These are phyloP conservation scores for Hermetia illucens DNA, from an alignment of 1,140 invertebrate species.

Conservation along the genomic window DNA sequence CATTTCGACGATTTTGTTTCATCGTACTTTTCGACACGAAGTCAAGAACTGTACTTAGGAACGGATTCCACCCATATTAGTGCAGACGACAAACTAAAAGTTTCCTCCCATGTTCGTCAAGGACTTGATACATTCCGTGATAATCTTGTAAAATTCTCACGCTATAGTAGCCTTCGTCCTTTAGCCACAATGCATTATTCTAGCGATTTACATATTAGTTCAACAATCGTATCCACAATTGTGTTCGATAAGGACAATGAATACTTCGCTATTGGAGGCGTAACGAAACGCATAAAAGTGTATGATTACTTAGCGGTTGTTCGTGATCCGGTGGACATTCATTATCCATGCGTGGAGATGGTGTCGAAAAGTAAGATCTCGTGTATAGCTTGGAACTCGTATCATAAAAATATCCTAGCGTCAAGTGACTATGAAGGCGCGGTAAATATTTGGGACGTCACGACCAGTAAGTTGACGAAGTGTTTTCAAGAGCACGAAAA, in stretches of 20 bases:
- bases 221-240: slow-evolving; percentile 91
- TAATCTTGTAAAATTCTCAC: slow-evolving; percentile 78
- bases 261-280: slow-evolving; percentile 91
- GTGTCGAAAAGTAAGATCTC: slow-evolving; percentile 89
- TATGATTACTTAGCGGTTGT: slow-evolving; percentile 83
- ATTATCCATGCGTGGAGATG: slow-evolving; percentile 90
- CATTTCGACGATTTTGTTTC: slow-evolving; percentile 86
- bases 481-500: slow-evolving; percentile 87
- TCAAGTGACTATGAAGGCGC: slow-evolving; percentile 94
- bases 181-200: slow-evolving; percentile 84
- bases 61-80: slow-evolving; percentile 16
- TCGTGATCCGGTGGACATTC: slow-evolving; percentile 70
- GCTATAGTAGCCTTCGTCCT: slow-evolving; percentile 62
- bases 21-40: slow-evolving; percentile 67
- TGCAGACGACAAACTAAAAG: slow-evolving; percentile 18
- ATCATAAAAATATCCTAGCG: slow-evolving; percentile 77
- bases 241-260: slow-evolving; percentile 96
- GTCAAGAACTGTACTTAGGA: slow-evolving; percentile 54
- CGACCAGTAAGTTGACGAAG: slow-evolving; percentile 56
- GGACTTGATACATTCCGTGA: slow-evolving; percentile 71
- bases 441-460: slow-evolving; percentile 87
- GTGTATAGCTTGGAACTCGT: slow-evolving; percentile 88
- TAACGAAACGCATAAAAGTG: slow-evolving; percentile 90
- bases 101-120: slow-evolving; percentile 25
- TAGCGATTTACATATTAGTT: slow-evolving; percentile 68